Evolutionary conservation across 1,140 invertebrate species (phyloP).

Genomic region (Acromyrmex echinatior): DNA sequence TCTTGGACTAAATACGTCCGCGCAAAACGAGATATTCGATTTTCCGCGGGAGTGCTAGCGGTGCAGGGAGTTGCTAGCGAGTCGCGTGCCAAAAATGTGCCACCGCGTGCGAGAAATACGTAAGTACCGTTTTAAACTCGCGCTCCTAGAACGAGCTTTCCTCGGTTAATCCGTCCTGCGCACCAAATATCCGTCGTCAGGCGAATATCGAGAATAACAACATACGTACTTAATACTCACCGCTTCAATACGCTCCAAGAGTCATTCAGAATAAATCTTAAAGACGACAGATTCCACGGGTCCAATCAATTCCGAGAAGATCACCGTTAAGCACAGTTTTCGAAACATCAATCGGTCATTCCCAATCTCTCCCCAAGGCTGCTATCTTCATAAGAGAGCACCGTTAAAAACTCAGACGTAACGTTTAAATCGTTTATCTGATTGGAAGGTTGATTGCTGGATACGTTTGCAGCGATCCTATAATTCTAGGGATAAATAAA

Average conservation of each 20-base stretch:
- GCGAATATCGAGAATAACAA: slow-evolving; percentile 20
- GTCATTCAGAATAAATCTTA: neutral
- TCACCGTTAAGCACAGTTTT: neutral
- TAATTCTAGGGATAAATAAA: neutral
- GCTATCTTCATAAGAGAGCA: neutral
- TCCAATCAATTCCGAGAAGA: neutral
- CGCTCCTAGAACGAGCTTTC: slow-evolving; percentile 73
- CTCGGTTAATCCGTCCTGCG: slow-evolving; percentile 75
- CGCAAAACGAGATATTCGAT: slow-evolving; percentile 74
- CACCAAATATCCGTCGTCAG: slow-evolving; percentile 58
- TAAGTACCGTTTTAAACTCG: slow-evolving; percentile 84
- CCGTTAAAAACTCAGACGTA: neutral
- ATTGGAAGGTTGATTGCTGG: neutral
- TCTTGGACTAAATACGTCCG: slow-evolving; percentile 82
- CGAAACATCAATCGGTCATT: slow-evolving; percentile 14
- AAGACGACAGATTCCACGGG: neutral
- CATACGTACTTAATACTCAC: neutral
- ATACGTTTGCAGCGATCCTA: neutral
- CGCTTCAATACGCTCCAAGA: neutral
- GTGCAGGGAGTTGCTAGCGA: slow-evolving; percentile 76
- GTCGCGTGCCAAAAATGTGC: slow-evolving; percentile 85
- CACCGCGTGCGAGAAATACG: slow-evolving; percentile 84
- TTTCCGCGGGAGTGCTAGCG: slow-evolving; percentile 53
- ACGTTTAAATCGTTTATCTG: neutral
- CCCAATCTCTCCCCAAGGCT: neutral